Evolutionary conservation across 2,888 invertebrate species (phyloP), one percentile per base, ranked within the genome.

Genomic region (Agrotis ipsilon): DNA sequence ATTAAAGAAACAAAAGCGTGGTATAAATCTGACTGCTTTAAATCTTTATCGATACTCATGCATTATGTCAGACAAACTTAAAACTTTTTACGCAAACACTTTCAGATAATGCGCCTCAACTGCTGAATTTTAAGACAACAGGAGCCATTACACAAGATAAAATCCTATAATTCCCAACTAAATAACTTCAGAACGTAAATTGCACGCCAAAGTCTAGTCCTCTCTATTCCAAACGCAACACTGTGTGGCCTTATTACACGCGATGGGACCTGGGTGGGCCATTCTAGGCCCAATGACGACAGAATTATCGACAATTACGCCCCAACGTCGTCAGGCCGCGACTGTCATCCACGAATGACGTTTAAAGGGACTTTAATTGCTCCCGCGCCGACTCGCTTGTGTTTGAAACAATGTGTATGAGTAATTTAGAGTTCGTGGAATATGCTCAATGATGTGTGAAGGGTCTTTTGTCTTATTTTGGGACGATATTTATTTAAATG

Each of bases 301-400:
- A 87, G 87, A 90, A 89, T 91, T 92, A 92, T 91, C 84, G 87
- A 82, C 87, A 89, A 91, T 88, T 88, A 86, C 82, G 84, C 81
- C 83, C 85, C 84, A 86, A 84, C 86, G 82, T 84, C 86, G 87
- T 87, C 85, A 86, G 83, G 82, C 80, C 54, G 54, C 72, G 65
- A 82, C 83, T 81, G 85, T 85, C 85, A 84, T 85, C 82, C 81
- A 78, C 62, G 76, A 71, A 83, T 82, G 74, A 83, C 75, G 75
- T 82, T 84, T 84, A 82, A 71, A 84, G 85, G 68, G 62, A 63
- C 77, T 72, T 73, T 86, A 86, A 84, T 84, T 86, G 86, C 71
- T 71, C 75, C 82, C 67, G 74, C 72, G 63, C 61, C 68, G 78
- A 74, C 66, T 74, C 64, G 61, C 46, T 61, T 59, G 82, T 82